Evolutionary conservation across 1,140 invertebrate species (phyloP).

Genomic region (Eriocheir sinensis): DNA sequence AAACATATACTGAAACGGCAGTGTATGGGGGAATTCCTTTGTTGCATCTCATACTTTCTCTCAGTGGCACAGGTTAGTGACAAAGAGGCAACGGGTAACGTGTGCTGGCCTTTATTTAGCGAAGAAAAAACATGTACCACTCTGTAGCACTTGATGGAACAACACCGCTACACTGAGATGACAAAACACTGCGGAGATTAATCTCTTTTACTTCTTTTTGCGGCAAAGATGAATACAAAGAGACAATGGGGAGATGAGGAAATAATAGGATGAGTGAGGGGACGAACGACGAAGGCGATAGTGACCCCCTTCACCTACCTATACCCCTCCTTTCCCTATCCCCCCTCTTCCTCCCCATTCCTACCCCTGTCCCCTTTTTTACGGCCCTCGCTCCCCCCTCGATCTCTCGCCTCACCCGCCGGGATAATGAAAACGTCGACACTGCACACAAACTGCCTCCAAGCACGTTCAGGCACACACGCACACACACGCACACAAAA

Average conservation of each 20-base stretch:
- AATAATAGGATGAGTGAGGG: neutral
- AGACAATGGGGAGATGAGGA: too few species aligned
- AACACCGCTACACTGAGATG: too few species aligned
- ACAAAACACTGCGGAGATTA: too few species aligned
- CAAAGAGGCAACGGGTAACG: neutral
- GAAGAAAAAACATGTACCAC: neutral
- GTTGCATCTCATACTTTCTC: too few species aligned
- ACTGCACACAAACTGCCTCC: constrained; percentile 2
- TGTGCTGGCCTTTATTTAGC: neutral
- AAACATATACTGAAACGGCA: too few species aligned
- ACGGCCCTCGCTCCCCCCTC: neutral
- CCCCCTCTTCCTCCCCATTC: neutral
- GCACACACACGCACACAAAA: constrained; percentile 40
- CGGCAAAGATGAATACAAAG: too few species aligned
- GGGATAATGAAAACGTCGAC: constrained; percentile 34
- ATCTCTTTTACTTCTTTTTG: too few species aligned
- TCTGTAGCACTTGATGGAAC: too few species aligned
- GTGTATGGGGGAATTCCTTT: too few species aligned
- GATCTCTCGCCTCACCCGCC: neutral
- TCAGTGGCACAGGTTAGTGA: neutral
- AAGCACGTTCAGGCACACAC: constrained; percentile 36
- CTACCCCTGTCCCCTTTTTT: neutral
- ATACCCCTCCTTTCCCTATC: neutral
- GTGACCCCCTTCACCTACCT: neutral
- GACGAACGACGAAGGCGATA: neutral